phyloP scores from a whole-genome alignment of 2,797 vertebrate species.

The Acropternis orthonyx region DNA sequence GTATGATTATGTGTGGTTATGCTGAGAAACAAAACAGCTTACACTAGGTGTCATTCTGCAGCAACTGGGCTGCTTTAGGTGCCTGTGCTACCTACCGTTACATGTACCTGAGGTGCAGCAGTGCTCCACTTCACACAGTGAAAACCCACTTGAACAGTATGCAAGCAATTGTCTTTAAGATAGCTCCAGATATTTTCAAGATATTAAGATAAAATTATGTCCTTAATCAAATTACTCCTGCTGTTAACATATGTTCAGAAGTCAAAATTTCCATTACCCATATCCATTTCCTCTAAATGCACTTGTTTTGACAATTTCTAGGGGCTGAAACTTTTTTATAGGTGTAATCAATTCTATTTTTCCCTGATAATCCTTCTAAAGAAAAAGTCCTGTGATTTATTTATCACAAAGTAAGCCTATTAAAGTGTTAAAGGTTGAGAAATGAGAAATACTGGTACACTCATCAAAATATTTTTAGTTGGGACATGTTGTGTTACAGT shows the following conservation, averaged over 20 bases:
- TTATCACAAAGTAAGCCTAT: constrained; percentile 42
- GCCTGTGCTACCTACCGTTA: neutral
- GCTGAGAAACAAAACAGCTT: neutral
- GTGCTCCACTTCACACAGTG: neutral
- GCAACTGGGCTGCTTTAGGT: neutral
- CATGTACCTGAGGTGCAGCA: neutral
- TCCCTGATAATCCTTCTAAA: neutral
- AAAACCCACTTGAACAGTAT: neutral
- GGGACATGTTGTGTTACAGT: neutral
- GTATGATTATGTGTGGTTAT: neutral
- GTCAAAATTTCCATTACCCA: neutral
- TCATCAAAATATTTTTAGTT: constrained; percentile 50
- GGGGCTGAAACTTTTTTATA: neutral
- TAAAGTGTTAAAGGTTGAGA: constrained; percentile 52
- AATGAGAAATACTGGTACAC: constrained; percentile 31
- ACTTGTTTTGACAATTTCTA: neutral
- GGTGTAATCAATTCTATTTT: neutral
- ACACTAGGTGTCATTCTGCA: neutral
- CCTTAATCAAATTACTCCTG: neutral
- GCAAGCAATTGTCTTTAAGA: neutral
- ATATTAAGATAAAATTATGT: neutral
- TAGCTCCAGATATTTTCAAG: neutral
- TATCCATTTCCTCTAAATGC: neutral
- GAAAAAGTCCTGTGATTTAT: constrained; percentile 25
- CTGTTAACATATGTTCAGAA: neutral